These are phyloP conservation scores for Crepidodera aurea DNA, from an alignment of 2,888 invertebrate species.

Conservation along the genomic window DNA sequence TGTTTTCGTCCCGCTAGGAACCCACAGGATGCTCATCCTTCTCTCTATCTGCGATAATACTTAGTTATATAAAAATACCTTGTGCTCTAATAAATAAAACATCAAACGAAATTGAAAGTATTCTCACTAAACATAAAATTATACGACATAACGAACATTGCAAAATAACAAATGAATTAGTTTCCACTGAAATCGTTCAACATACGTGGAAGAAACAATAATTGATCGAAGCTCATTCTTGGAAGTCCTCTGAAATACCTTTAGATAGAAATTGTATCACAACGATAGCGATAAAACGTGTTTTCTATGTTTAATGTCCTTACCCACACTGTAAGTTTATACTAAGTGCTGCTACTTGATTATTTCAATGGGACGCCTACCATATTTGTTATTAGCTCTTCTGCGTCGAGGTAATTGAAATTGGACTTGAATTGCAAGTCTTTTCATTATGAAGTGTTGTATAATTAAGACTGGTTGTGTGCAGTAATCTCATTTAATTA, in stretches of 20 bases:
- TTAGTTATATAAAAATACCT: background rate
- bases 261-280: constrained; percentile 42
- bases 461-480: constrained; percentile 4
- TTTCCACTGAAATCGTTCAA: constrained; percentile 35
- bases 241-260: constrained; percentile 25
- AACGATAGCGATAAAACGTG: constrained; percentile 44
- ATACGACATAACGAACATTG: constrained; percentile 7
- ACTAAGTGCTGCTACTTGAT: constrained; percentile 43
- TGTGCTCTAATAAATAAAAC: background rate
- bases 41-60: no score
- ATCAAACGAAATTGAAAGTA: background rate
- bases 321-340: constrained; percentile 45
- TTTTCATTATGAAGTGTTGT: constrained; percentile 4
- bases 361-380: constrained; percentile 45
- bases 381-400: constrained; percentile 28
- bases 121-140: constrained; percentile 13
- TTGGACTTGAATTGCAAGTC: background rate
- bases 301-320: constrained; percentile 43
- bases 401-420: background rate
- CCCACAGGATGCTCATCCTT: no score
- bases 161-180: constrained; percentile 34
- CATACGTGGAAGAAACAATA: constrained; percentile 35
- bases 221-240: constrained; percentile 35
- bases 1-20: no score
- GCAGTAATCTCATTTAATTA: background rate